Conservation (phyloP, 2,888 invertebrate genomes). For the Zaprionus obscuricornis region DNA sequence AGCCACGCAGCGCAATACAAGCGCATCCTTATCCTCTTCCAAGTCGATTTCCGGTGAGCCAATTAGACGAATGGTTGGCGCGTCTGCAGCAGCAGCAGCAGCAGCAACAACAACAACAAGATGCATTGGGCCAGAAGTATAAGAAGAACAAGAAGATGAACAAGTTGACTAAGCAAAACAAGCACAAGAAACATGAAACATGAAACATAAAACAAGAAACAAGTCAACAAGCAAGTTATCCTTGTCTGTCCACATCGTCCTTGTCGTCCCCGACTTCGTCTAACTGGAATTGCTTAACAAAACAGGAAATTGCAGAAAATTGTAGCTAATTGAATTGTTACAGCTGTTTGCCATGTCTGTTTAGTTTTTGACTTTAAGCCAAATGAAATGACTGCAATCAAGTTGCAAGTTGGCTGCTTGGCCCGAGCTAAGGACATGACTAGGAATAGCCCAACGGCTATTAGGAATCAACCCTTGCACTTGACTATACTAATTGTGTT, state of each 20-base stretch:
- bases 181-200: slow-evolving; percentile 31
- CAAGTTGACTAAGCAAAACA: slow-evolving; percentile 53
- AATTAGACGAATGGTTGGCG: slow-evolving; percentile 86
- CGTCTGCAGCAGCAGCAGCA: no score
- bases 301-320: slow-evolving; percentile 81
- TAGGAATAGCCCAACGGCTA: no score
- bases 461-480: no score
- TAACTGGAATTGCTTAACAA: slow-evolving; percentile 70
- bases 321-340: slow-evolving; percentile 82
- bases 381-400: slow-evolving; percentile 59
- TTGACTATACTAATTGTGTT: no score
- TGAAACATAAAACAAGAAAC: slow-evolving; percentile 25
- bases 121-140: slow-evolving; percentile 41
- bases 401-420: neutral
- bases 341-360: slow-evolving; percentile 54
- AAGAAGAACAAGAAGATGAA: slow-evolving; percentile 28
- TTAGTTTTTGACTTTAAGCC: slow-evolving; percentile 57
- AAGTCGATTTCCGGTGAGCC: slow-evolving; percentile 87
- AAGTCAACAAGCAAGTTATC: slow-evolving; percentile 59
- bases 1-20: slow-evolving; percentile 88
- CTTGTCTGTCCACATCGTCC: slow-evolving; percentile 12
- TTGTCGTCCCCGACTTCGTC: slow-evolving; percentile 11
- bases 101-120: slow-evolving; percentile 24
- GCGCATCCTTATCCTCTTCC: slow-evolving; percentile 89
- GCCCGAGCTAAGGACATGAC: slow-evolving; percentile 13